phyloP scores from a whole-genome alignment of 2,888 invertebrate species.

The Himalopsyche anomala region DNA sequence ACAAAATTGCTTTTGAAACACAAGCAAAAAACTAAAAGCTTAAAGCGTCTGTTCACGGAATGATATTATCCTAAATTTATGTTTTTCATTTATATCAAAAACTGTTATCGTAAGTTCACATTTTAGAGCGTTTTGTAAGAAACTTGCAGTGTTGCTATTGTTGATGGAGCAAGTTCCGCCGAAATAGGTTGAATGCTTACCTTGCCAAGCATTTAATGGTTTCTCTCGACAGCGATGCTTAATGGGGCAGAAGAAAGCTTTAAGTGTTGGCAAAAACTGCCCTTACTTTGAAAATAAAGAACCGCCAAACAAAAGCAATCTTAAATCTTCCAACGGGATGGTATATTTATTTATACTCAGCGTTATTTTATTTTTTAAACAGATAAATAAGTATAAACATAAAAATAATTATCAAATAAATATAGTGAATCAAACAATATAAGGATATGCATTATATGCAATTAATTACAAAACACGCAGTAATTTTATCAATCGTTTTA shows the following conservation, averaged over 20 bases:
- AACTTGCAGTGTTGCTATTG: constrained; percentile 45
- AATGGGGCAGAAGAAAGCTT: constrained; percentile 39
- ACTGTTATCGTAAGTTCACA: constrained; percentile 26
- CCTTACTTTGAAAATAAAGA: constrained; percentile 6
- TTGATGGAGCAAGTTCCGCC: constrained; percentile 48
- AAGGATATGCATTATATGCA: too few species aligned
- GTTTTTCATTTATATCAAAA: constrained; percentile 10
- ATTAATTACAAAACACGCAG: too few species aligned
- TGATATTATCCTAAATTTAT: neutral
- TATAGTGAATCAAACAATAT: too few species aligned
- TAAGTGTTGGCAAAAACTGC: constrained; percentile 31
- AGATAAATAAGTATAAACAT: too few species aligned
- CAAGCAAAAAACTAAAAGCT: too few species aligned
- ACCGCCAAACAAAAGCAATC: constrained; percentile 20
- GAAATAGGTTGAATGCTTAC: constrained; percentile 45
- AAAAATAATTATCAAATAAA: too few species aligned
- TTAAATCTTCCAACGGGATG: neutral
- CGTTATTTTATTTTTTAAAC: too few species aligned
- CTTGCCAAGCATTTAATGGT: constrained; percentile 47
- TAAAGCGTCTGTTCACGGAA: neutral
- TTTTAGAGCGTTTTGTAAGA: constrained; percentile 13
- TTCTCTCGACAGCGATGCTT: constrained; percentile 39
- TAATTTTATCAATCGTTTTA: too few species aligned
- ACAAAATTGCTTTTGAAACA: too few species aligned
- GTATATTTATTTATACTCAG: neutral